These are phyloP conservation scores for Calycopis cecrops DNA, from an alignment of 1,140 invertebrate species.

Conservation along the genomic window DNA sequence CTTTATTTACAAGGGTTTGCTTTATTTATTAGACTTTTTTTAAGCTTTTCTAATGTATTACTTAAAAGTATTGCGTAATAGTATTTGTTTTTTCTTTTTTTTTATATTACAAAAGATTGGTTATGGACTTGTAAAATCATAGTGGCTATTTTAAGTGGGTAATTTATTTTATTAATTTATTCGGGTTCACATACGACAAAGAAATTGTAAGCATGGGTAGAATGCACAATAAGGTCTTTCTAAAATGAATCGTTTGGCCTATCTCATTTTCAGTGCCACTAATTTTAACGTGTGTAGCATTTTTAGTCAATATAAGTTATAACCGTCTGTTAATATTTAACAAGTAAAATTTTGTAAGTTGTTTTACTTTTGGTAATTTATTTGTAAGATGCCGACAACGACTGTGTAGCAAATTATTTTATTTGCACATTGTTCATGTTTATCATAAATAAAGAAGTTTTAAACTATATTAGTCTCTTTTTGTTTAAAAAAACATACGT, in stretches of 20 bases:
- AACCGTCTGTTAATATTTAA: conserved; percentile 43
- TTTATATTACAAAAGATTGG: conserved; percentile 17
- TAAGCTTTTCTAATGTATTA: conserved; percentile 26
- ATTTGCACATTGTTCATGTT: conserved; percentile 72
- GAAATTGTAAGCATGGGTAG: conserved; percentile 1
- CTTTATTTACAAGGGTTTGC: conserved; percentile 12
- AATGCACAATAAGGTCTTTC: background rate
- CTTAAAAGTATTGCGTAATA: conserved; percentile 47
- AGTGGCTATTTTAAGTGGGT: conserved; percentile 9
- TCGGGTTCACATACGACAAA: conserved; percentile 57
- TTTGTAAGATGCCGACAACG: conserved; percentile 31
- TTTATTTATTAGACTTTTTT: conserved; percentile 19
- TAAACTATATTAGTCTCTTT: conserved; percentile 32
- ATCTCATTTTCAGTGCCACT: conserved; percentile 58
- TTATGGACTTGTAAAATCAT: conserved; percentile 9
- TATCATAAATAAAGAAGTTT: conserved; percentile 67
- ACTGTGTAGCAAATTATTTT: conserved; percentile 49
- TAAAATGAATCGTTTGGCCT: conserved; percentile 10
- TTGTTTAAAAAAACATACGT: too few species aligned
- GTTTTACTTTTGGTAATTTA: conserved; percentile 41
- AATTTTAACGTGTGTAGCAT: conserved; percentile 53
- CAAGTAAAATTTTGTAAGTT: conserved; percentile 39
- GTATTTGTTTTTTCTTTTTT: conserved; percentile 12
- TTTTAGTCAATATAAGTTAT: conserved; percentile 61
- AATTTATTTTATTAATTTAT: conserved; percentile 31